A percentile compares a stretch with the other conserved stretches of the same genome.
phyloP scores from a whole-genome alignment of 2,888 invertebrate genomes.

The Cosmorhoe ocellata region DNA sequence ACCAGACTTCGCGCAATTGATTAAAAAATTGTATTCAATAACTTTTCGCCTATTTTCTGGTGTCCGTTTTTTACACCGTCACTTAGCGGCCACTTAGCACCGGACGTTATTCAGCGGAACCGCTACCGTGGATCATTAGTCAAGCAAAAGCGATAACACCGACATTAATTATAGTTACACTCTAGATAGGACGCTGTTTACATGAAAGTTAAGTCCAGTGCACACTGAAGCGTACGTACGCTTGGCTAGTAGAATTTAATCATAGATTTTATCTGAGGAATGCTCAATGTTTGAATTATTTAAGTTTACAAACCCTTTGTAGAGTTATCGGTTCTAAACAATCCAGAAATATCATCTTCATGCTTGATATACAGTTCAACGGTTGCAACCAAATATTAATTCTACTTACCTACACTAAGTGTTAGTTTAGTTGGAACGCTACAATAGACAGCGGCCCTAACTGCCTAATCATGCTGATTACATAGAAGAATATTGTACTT shows the following conservation, averaged over 20 bases:
- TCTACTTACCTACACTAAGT: no score
- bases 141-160: constrained; percentile 30
- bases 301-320: no score
- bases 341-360: no score
- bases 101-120: constrained; percentile 71
- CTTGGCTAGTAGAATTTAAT: no score
- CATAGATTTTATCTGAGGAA: no score
- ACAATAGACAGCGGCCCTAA: neutral
- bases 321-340: no score
- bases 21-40: neutral
- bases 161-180: constrained; percentile 24
- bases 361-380: no score
- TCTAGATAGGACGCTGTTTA: constrained; percentile 18
- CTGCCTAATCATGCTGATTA: constrained; percentile 10
- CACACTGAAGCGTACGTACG: neutral
- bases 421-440: neutral
- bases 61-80: constrained; percentile 37
- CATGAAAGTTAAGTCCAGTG: neutral
- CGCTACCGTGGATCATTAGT: constrained; percentile 36
- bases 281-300: no score
- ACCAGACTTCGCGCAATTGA: no score
- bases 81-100: constrained; percentile 58
- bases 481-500: constrained; percentile 1
- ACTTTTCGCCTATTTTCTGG: constrained; percentile 21
- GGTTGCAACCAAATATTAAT: no score